Evolutionary conservation across 2,797 vertebrate genomes (phyloP).

Genomic region (Acrocephalus scirpaceus): DNA sequence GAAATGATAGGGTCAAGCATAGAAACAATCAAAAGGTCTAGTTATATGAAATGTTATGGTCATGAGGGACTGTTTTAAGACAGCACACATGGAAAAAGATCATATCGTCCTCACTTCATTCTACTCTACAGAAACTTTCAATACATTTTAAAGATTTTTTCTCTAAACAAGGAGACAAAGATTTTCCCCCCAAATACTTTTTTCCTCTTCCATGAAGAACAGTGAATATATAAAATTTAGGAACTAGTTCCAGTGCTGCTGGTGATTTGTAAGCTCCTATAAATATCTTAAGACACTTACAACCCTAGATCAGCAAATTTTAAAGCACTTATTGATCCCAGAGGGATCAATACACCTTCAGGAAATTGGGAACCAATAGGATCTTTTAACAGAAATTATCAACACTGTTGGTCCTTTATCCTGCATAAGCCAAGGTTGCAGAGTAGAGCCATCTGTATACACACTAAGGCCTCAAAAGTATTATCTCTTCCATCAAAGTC

Average conservation of each 20-base stretch:
- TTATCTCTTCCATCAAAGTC: background rate
- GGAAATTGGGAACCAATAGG: background rate
- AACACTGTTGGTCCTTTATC: background rate
- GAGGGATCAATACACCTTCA: background rate
- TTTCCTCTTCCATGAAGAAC: background rate
- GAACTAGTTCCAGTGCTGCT: background rate
- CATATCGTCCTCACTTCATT: background rate
- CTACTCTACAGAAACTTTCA: background rate
- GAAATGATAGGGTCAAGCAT: background rate
- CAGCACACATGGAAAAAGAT: background rate
- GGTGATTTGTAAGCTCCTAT: background rate
- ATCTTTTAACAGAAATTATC: background rate
- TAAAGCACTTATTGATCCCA: background rate
- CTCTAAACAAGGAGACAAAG: background rate
- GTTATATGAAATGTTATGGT: background rate
- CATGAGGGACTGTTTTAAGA: background rate
- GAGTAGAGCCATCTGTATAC: background rate
- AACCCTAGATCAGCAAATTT: background rate
- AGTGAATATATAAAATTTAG: background rate
- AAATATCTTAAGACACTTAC: background rate
- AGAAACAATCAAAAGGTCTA: background rate
- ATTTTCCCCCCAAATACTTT: background rate
- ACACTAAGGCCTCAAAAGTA: background rate
- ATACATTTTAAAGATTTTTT: background rate
- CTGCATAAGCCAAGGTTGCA: background rate